A percentile compares a stretch with the other conserved stretches of the same genome.
phyloP scores from a whole-genome alignment of 2,888 invertebrate genomes.

The Apomyelois bistriatella region DNA sequence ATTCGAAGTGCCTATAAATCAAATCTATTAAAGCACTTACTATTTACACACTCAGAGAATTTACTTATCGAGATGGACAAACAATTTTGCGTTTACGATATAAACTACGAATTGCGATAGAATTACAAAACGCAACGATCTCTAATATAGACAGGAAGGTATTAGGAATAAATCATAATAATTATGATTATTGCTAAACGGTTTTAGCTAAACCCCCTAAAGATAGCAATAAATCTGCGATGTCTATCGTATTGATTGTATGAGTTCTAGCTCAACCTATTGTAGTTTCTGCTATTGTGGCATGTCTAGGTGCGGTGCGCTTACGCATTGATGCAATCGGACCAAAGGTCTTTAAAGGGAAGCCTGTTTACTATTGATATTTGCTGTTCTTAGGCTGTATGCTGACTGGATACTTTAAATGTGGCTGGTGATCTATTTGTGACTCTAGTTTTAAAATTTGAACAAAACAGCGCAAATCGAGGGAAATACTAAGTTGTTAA shows the following conservation, averaged over 20 bases:
- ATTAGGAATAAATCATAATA: constrained; percentile 7
- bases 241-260: constrained; percentile 11
- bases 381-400: background rate
- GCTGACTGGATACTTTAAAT: background rate
- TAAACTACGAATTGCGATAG: too few species aligned
- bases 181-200: constrained; percentile 10
- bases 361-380: constrained; percentile 3
- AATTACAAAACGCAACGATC: too few species aligned
- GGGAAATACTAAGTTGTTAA: too few species aligned
- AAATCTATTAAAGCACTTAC: too few species aligned
- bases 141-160: constrained; percentile 1
- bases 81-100: too few species aligned
- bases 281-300: background rate
- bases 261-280: background rate
- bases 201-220: constrained; percentile 7
- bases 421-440: too few species aligned
- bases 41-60: too few species aligned
- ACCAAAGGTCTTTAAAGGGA: constrained; percentile 2
- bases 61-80: too few species aligned
- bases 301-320: constrained; percentile 7
- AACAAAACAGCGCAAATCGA: too few species aligned
- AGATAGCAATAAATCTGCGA: constrained; percentile 6
- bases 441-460: too few species aligned
- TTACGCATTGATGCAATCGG: constrained; percentile 9
- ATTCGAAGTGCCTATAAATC: too few species aligned